These are phyloP conservation scores for Neoseiulus cucumeris DNA, from an alignment of 1,140 invertebrate genomes.

Conservation along the genomic window DNA sequence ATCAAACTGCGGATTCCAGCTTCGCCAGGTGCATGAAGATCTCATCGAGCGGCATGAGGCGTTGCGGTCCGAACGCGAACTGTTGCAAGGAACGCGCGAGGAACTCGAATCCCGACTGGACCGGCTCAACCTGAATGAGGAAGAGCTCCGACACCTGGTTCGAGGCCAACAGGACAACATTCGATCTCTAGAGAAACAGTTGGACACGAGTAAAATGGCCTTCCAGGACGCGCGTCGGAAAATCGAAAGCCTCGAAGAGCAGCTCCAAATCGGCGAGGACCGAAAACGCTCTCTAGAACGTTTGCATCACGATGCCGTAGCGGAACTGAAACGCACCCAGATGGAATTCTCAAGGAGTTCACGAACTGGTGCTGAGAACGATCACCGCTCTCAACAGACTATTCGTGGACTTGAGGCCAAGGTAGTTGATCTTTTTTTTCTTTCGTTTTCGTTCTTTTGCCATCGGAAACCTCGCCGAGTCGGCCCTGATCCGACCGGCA, in stretches of 20 bases:
- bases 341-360: constrained; percentile 3
- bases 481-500: too few species aligned
- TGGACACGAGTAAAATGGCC: background rate
- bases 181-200: background rate
- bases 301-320: background rate
- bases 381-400: constrained; percentile 1
- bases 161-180: constrained; percentile 6
- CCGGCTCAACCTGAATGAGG: constrained; percentile 8
- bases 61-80: constrained; percentile 1
- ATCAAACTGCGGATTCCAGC: background rate
- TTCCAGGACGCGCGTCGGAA: background rate
- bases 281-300: background rate
- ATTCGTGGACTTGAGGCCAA: constrained; percentile 8
- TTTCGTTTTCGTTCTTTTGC: too few species aligned
- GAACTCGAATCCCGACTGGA: constrained; percentile 5
- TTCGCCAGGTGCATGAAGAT: background rate
- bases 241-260: background rate
- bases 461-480: too few species aligned
- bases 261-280: constrained; percentile 4
- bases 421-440: background rate
- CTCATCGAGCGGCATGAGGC: background rate
- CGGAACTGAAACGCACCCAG: constrained; percentile 8
- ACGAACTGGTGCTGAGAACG: background rate
- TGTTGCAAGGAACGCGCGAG: background rate
- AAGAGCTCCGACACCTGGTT: constrained; percentile 1